phyloP scores from a whole-genome alignment of 2,888 invertebrate species.

The Melinaea menophilus region DNA sequence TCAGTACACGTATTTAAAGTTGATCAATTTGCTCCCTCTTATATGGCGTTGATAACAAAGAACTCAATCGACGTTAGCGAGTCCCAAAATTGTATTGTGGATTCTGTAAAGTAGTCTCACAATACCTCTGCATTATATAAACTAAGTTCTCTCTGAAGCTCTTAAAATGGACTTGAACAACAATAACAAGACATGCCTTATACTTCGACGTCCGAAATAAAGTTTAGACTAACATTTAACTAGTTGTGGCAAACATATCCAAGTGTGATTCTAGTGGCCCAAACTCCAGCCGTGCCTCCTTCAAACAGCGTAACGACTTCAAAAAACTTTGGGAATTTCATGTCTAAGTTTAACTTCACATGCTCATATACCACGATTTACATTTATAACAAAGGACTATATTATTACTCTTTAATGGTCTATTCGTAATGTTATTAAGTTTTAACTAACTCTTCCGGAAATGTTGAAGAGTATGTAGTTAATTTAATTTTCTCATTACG shows the following conservation, averaged over 20 bases:
- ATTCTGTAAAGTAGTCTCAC: conserved; percentile 11
- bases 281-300: conserved; percentile 47
- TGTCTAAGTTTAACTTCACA: conserved; percentile 28
- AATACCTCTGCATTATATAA: conserved; percentile 27
- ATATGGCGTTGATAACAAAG: conserved; percentile 2
- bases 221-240: conserved; percentile 72
- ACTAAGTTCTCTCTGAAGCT: conserved; percentile 28
- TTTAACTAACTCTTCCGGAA: too few relatives aligned
- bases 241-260: conserved; percentile 71
- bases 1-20: conserved; percentile 12
- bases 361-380: conserved; percentile 13
- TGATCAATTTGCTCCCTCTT: conserved; percentile 3
- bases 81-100: conserved; percentile 1
- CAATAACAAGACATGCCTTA: conserved; percentile 55
- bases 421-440: too few relatives aligned
- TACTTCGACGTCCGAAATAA: conserved; percentile 62
- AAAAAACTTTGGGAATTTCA: conserved; percentile 44
- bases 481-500: too few relatives aligned
- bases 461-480: too few relatives aligned
- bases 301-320: conserved; percentile 38
- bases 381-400: conserved; percentile 1
- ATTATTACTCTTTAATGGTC: too few relatives aligned
- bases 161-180: conserved; percentile 52
- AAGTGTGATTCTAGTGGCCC: conserved; percentile 58
- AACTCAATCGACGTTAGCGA: neutral